Percentiles rank a stretch among this genome's conserved stretches.
These are phyloP conservation scores for Calyptomena viridis DNA, from an alignment of 2,113 vertebrate genomes.

Conservation along the genomic window DNA sequence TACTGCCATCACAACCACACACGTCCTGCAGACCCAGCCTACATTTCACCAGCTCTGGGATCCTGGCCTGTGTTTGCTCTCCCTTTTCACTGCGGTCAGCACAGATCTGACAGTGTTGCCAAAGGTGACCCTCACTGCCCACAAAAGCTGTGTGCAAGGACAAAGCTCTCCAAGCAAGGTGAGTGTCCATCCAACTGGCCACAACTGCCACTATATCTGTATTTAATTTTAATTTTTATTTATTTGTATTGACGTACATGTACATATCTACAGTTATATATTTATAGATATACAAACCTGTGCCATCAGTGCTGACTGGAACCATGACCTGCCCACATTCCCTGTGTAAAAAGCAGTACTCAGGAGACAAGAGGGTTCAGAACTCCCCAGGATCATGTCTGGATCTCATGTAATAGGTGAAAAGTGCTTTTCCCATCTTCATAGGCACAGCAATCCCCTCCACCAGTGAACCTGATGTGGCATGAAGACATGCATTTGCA, in stretches of 20 bases:
- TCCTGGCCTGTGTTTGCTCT: background rate
- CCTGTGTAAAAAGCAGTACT: background rate
- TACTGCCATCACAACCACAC: background rate
- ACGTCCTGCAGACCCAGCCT: background rate
- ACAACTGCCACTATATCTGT: background rate
- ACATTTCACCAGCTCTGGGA: background rate
- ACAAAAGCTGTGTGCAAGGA: background rate
- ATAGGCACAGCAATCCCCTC: fast-evolving
- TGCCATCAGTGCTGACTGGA: background rate
- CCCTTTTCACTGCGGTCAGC: background rate
- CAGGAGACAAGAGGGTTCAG: background rate
- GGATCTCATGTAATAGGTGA: background rate
- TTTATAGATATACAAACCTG: background rate
- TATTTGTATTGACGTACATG: background rate
- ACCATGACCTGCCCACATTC: background rate
- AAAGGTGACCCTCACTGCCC: background rate
- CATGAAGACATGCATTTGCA: background rate
- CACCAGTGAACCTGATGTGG: background rate
- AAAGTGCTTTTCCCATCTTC: background rate
- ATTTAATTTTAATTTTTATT: background rate
- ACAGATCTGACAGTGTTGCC: background rate
- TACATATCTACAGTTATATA: background rate
- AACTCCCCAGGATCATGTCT: fast-evolving
- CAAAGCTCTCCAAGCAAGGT: background rate
- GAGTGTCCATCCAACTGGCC: background rate